phyloP scores from a whole-genome alignment of 2,888 invertebrate species.

The Deladenus siricidicola region DNA sequence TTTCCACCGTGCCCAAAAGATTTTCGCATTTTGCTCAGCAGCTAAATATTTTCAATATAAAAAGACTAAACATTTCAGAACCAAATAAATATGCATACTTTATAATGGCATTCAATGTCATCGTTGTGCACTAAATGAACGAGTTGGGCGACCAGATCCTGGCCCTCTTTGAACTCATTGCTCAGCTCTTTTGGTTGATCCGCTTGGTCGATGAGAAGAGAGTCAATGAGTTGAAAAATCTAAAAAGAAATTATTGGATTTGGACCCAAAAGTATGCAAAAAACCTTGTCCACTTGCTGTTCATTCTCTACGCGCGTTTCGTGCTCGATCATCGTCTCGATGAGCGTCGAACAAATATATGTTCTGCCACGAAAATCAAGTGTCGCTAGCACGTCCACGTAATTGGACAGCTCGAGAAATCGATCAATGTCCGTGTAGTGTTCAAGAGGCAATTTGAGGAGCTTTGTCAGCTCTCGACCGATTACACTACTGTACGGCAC shows the following conservation, averaged over 20 bases:
- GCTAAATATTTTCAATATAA: too few species aligned
- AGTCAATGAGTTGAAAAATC: slow-evolving; percentile 70
- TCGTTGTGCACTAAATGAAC: slow-evolving; percentile 57
- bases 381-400: slow-evolving; percentile 73
- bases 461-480: slow-evolving; percentile 81
- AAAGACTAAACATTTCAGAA: slow-evolving; percentile 51
- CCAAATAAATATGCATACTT: slow-evolving; percentile 76
- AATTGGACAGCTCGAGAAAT: slow-evolving; percentile 77
- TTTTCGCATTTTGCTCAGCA: slow-evolving; percentile 77
- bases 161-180: slow-evolving; percentile 81
- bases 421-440: slow-evolving; percentile 84
- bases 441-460: slow-evolving; percentile 87
- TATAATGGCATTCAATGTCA: slow-evolving; percentile 61
- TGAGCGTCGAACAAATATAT: slow-evolving; percentile 75
- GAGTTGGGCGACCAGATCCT: slow-evolving; percentile 71
- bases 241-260: slow-evolving; percentile 6
- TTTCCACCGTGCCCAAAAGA: slow-evolving; percentile 84
- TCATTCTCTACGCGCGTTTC: slow-evolving; percentile 78
- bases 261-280: neutral
- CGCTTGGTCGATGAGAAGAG: slow-evolving; percentile 75
- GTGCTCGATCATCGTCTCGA: slow-evolving; percentile 64
- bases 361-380: slow-evolving; percentile 76
- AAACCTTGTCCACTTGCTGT: slow-evolving; percentile 61
- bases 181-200: slow-evolving; percentile 61
- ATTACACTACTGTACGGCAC: slow-evolving; percentile 73